These are phyloP conservation scores for Pelobates fuscus DNA, from an alignment of 2,113 vertebrate genomes.

Conservation along the genomic window DNA sequence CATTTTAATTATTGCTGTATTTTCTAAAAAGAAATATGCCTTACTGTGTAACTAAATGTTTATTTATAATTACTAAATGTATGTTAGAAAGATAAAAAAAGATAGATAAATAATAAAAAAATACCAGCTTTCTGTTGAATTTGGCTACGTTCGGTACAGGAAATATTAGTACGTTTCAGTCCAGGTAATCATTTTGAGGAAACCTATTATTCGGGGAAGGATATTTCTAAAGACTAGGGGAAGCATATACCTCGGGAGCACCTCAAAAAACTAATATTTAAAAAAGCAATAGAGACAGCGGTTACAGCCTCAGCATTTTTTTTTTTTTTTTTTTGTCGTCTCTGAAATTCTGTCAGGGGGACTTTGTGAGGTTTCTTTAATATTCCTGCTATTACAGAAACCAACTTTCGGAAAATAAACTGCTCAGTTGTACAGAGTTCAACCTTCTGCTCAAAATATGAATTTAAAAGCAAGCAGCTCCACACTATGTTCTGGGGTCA, in stretches of 20 bases:
- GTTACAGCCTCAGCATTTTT: conserved; percentile 47
- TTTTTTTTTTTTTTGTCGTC: conserved; percentile 15
- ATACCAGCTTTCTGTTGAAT: conserved; percentile 60
- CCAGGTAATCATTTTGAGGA: conserved; percentile 60
- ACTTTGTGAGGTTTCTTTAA: conserved; percentile 47
- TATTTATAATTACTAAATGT: conserved; percentile 40
- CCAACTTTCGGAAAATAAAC: conserved; percentile 42
- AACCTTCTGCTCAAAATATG: conserved; percentile 31
- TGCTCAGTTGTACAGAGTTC: conserved; percentile 27
- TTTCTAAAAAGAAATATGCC: conserved; percentile 41
- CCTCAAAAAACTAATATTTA: conserved; percentile 62
- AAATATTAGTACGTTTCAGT: conserved; percentile 56
- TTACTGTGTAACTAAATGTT: conserved; percentile 12
- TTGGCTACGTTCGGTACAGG: conserved; percentile 60
- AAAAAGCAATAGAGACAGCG: conserved; percentile 55
- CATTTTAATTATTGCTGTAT: conserved; percentile 52
- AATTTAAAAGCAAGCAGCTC: not conserved
- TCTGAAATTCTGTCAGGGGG: conserved; percentile 51
- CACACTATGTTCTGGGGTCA: not conserved
- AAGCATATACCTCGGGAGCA: conserved; percentile 53
- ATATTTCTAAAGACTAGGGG: conserved; percentile 58
- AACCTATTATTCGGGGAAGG: conserved; percentile 58
- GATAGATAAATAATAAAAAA: conserved; percentile 4
- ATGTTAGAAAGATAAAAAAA: conserved; percentile 22
- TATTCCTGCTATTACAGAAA: conserved; percentile 25